Conservation (phyloP, 2,113 vertebrate species). For the Dicentrarchus labrax region DNA sequence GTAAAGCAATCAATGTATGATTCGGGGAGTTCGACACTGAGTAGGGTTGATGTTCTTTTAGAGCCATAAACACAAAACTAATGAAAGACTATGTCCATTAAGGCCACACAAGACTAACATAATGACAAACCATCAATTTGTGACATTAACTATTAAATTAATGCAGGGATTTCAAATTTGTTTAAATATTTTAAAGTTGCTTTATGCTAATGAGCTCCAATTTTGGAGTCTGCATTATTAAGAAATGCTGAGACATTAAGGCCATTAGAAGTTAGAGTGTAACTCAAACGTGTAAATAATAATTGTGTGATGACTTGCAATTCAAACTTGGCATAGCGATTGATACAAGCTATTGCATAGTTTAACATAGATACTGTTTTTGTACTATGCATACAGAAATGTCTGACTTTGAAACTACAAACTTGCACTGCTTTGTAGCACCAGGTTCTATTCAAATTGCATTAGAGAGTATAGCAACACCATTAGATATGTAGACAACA, state of each 20-base stretch:
- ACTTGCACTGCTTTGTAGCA: constrained; percentile 80
- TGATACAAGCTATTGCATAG: constrained; percentile 67
- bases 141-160: constrained; percentile 67
- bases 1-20: constrained; percentile 56
- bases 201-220: constrained; percentile 51
- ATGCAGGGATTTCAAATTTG: constrained; percentile 77
- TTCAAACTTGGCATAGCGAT: constrained; percentile 52
- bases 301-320: constrained; percentile 54
- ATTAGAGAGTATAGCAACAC: constrained; percentile 55
- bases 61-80: constrained; percentile 32
- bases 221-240: constrained; percentile 48
- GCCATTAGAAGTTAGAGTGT: constrained; percentile 36
- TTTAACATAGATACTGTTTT: constrained; percentile 62
- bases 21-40: constrained; percentile 30
- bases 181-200: constrained; percentile 55
- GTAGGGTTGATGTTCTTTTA: constrained; percentile 38
- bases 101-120: constrained; percentile 47
- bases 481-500: constrained; percentile 66
- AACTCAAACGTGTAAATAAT: constrained; percentile 71
- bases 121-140: constrained; percentile 52
- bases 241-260: constrained; percentile 28
- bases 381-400: constrained; percentile 80
- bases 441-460: constrained; percentile 66
- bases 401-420: constrained; percentile 71
- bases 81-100: constrained; percentile 46